Base-by-base conservation (phyloP, 2,797 vertebrate genomes). In the Crypturellus tataupa region DNA sequence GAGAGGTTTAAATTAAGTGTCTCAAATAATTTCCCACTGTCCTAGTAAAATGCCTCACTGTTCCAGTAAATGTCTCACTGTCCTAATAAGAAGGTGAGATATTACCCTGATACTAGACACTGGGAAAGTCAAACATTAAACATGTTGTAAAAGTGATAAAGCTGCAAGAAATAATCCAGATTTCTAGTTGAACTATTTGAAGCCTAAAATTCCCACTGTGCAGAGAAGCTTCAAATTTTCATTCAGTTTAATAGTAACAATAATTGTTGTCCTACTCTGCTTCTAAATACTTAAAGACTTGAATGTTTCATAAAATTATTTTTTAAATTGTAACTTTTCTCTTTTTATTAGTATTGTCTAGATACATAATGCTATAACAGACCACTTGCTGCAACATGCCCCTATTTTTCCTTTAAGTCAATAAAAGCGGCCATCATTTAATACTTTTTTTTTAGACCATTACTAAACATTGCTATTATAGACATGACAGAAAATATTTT, bases 1-100 rank as follows among this genome's bases (percentile, higher is more conserved):
- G 10, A 65, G 51, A 92, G 85, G 16, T 39, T 73, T 47, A 13
- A 73, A 51, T 40, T n/a, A 40, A 77, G 46, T 79, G 35, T 94
- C 72, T 87, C n/a, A 91, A 51, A 37, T 39, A 39, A 94, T 83
- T 90, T 83, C 55, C 73, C 29, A 15, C 46, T 80, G 24, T 24
- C 51, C 42, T n/a, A 70, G 75, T 80, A 89, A 92, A 94, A 91
- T 46, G 77, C 24, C 72, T 80, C 72, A 39, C 47, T 19, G 21
- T 86, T 47, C 63, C 29, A 81, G 56, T 80, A 94, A 89, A 63
- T 68, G 64, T 94, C 79, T 94, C 60, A n/a, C 51, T 80, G 14
- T 63, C 60, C 51, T 73, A 89, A 55, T 63, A 53, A 85, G 82
- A 94, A 20, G 85, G 42, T 51, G 47, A 94, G 77, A 47, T 79